phyloP scores from a whole-genome alignment of 2,797 vertebrate species.

The Sternotherus odoratus region DNA sequence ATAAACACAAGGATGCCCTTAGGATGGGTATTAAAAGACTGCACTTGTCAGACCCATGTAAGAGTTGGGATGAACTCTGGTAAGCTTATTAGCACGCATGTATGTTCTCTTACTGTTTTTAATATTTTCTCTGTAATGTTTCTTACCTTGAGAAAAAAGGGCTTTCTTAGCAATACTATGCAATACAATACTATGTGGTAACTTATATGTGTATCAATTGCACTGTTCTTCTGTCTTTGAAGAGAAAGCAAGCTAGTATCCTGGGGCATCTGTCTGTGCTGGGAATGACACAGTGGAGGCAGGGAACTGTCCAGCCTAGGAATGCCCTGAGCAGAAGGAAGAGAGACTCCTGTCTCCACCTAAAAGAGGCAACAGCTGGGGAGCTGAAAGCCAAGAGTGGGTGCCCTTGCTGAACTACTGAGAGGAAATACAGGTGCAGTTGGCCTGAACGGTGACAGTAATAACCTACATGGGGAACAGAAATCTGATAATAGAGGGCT shows the following conservation, averaged over 20 bases:
- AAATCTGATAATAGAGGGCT: no score
- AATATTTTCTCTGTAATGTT: not conserved
- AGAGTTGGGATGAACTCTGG: not conserved
- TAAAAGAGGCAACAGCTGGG: no score
- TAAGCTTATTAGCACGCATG: not conserved
- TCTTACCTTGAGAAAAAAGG: not conserved
- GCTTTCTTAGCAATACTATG: not conserved
- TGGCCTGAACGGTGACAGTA: no score
- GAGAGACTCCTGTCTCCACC: no score
- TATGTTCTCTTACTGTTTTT: not conserved
- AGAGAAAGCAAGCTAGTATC: not conserved
- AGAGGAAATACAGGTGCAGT: no score
- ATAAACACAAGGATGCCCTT: not conserved
- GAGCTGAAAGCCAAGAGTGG: no score
- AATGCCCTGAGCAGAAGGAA: no score
- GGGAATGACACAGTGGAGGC: no score
- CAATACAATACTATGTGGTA: not conserved
- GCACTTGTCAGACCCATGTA: not conserved
- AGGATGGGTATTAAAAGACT: not conserved
- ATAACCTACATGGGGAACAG: no score
- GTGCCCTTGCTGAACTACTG: no score
- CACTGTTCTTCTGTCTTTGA: not conserved
- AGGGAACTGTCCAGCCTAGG: no score
- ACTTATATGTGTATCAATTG: not conserved
- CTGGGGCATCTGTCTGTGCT: not conserved